Evolutionary conservation across 2,888 invertebrate genomes (phyloP).

Genomic region (Orthosia gothica): DNA sequence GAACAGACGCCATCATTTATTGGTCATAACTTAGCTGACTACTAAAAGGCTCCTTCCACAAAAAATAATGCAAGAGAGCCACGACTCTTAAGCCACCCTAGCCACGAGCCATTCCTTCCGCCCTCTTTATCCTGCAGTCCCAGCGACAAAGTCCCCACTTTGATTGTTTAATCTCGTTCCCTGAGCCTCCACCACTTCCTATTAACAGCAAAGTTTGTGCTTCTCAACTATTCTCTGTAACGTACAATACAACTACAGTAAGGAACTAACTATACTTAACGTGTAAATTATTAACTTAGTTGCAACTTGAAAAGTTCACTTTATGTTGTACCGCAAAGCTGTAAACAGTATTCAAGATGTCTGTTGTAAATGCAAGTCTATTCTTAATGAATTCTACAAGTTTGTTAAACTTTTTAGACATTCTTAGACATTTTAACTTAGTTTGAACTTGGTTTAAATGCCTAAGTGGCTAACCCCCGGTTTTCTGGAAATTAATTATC

Average conservation of each 20-base stretch:
- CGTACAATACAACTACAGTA: conserved; percentile 7
- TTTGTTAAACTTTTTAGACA: too few species aligned
- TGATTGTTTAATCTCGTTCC: conserved; percentile 50
- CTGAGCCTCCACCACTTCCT: conserved; percentile 23
- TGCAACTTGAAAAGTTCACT: background rate
- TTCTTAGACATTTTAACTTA: too few species aligned
- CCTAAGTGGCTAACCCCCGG: too few species aligned
- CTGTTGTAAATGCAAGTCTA: background rate
- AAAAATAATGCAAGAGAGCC: conserved; percentile 14
- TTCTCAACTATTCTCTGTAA: conserved; percentile 9
- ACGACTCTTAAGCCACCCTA: background rate
- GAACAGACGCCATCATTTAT: too few species aligned
- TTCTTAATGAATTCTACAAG: background rate
- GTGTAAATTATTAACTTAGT: conserved; percentile 5
- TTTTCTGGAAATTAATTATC: too few species aligned
- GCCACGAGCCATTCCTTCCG: background rate
- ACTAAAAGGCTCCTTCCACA: conserved; percentile 2
- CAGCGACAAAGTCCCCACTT: conserved; percentile 23
- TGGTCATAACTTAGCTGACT: too few species aligned
- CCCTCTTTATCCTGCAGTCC: conserved; percentile 25
- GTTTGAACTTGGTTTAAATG: too few species aligned
- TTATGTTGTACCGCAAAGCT: background rate
- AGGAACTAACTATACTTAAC: background rate
- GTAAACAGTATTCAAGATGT: background rate
- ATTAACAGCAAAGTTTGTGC: conserved; percentile 43